These are phyloP conservation scores for Leptopilina clavipes DNA, from an alignment of 1,140 invertebrate genomes.

Conservation along the genomic window DNA sequence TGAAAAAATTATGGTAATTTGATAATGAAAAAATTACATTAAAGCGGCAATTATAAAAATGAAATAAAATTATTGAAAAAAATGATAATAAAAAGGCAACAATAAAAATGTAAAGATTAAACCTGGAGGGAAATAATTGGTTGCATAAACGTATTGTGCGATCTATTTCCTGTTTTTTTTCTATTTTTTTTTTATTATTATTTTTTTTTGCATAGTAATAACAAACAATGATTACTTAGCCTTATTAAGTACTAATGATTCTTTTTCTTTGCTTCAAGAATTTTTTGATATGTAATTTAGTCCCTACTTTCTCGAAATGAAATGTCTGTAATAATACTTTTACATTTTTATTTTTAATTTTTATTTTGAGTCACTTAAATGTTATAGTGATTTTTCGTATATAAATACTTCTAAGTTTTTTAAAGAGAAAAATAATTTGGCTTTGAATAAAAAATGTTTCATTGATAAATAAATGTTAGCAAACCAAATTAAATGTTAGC, in stretches of 20 bases:
- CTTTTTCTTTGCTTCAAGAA: background rate
- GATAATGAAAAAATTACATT: background rate
- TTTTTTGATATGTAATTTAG: background rate
- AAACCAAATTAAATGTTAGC: too few species aligned
- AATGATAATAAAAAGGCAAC: background rate
- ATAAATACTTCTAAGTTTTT: too few species aligned
- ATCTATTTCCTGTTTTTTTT: slow-evolving; percentile 21
- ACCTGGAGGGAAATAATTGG: background rate
- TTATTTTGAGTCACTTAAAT: too few species aligned
- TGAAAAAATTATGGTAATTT: too few species aligned
- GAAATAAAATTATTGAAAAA: background rate
- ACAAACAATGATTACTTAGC: slow-evolving; percentile 12
- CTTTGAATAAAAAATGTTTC: too few species aligned
- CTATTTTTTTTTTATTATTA: too few species aligned
- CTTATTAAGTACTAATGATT: slow-evolving; percentile 27
- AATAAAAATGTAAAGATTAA: background rate
- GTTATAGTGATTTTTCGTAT: too few species aligned
- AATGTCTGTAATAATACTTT: background rate
- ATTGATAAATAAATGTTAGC: too few species aligned
- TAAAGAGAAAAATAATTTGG: too few species aligned
- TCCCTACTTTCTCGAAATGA: slow-evolving; percentile 7
- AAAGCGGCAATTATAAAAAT: background rate
- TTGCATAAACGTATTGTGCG: slow-evolving; percentile 16
- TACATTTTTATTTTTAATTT: background rate
- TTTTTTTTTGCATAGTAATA: slow-evolving; percentile 11